Evolutionary conservation across 2,797 vertebrate genomes (phyloP).

Genomic region (Sebastes dallii): DNA sequence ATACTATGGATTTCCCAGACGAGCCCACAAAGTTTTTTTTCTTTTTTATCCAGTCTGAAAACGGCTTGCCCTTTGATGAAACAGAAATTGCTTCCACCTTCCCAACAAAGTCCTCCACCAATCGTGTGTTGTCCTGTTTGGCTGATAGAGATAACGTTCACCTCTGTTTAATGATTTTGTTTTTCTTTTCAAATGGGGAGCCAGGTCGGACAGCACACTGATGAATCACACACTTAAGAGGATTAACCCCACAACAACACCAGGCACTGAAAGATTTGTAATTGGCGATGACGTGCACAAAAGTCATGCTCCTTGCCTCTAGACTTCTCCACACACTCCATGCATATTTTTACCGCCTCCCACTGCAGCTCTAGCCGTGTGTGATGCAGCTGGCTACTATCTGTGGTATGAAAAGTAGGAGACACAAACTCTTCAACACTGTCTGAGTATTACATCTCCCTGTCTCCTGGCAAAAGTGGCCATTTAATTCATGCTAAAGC

Average conservation of each 20-base stretch:
- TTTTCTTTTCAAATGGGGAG: background rate
- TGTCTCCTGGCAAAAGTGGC: background rate
- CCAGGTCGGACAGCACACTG: background rate
- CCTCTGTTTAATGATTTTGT: slow-evolving; percentile 18
- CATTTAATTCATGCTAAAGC: background rate
- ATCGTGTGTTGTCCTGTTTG: background rate
- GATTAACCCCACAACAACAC: slow-evolving; percentile 32
- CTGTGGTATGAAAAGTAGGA: background rate
- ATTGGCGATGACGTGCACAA: slow-evolving; percentile 12
- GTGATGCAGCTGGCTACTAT: background rate
- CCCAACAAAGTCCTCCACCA: background rate
- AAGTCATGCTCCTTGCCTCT: slow-evolving; percentile 21
- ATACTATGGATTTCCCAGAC: slow-evolving; percentile 62
- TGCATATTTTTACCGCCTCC: slow-evolving; percentile 21
- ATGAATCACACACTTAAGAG: slow-evolving; percentile 30
- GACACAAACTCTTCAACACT: background rate
- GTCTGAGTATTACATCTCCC: background rate
- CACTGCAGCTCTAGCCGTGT: background rate
- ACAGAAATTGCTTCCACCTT: slow-evolving; percentile 19
- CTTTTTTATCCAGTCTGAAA: slow-evolving; percentile 12
- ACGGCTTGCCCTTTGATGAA: slow-evolving; percentile 22
- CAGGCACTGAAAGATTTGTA: slow-evolving; percentile 14
- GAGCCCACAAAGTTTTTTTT: slow-evolving; percentile 5
- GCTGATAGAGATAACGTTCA: slow-evolving; percentile 10
- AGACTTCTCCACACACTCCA: slow-evolving; percentile 11